A percentile compares a stretch with the other conserved stretches of the same genome.
phyloP scores from a whole-genome alignment of 2,113 vertebrate species.

The Lepus europaeus region DNA sequence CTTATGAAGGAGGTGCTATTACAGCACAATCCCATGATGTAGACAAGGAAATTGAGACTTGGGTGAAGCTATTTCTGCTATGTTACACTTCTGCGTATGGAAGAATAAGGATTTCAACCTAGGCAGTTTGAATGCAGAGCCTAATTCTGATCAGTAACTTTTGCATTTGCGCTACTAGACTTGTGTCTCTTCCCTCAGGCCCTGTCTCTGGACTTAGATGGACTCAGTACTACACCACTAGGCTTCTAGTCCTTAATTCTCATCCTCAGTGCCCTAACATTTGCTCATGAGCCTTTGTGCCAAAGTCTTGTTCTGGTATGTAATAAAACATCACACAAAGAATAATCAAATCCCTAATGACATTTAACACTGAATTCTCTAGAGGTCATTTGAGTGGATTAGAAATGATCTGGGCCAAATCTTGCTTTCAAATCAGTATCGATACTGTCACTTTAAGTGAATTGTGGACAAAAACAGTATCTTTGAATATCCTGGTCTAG shows the following conservation, averaged over 20 bases:
- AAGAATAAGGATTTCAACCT: slow-evolving; percentile 38
- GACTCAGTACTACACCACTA: not conserved
- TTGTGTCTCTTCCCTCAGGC: not conserved
- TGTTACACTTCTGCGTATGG: not conserved
- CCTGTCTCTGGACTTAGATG: not conserved
- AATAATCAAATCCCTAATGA: slow-evolving; percentile 34
- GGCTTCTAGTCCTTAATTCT: slow-evolving; percentile 13
- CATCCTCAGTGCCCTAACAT: not conserved
- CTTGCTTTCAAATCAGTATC: slow-evolving; percentile 69
- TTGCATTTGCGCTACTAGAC: not conserved
- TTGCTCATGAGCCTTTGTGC: not conserved
- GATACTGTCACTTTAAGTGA: slow-evolving; percentile 65
- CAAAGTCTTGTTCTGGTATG: not conserved
- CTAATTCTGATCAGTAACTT: not conserved
- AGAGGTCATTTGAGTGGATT: slow-evolving; percentile 62
- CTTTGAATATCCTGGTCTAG: slow-evolving; percentile 49
- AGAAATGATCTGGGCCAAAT: slow-evolving; percentile 56
- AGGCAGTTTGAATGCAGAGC: not conserved
- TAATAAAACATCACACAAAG: slow-evolving; percentile 32
- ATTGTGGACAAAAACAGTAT: slow-evolving; percentile 59
- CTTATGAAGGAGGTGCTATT: not conserved
- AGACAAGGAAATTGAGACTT: slow-evolving; percentile 13
- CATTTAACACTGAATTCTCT: slow-evolving; percentile 43
- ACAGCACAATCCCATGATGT: not conserved
- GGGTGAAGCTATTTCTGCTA: not conserved